Conservation (phyloP, 2,797 vertebrate species). For the Poeciliopsis turneri region DNA sequence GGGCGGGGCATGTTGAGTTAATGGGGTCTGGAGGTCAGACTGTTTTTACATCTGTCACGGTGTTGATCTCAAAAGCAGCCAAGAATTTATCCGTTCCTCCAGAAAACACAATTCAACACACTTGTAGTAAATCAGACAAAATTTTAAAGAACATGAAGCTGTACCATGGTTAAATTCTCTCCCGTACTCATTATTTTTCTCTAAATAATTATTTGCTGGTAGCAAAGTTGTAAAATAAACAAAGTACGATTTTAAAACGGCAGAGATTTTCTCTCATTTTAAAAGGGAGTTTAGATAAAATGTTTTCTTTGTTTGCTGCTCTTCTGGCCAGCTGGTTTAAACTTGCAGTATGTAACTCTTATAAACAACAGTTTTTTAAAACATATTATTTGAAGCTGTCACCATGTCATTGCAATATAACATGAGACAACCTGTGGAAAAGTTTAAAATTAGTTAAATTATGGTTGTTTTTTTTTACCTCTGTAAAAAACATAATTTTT, state of each 20-base stretch:
- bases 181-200: neutral
- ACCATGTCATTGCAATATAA: neutral
- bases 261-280: neutral
- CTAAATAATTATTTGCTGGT: neutral
- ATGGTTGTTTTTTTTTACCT: too few species aligned
- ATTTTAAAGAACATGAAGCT: neutral
- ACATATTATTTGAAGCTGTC: neutral
- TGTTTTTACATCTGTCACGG: constrained; percentile 38
- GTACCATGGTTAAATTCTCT: neutral
- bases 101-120: constrained; percentile 13
- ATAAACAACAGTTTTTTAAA: neutral
- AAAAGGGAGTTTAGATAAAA: neutral
- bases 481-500: too few species aligned
- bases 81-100: constrained; percentile 43
- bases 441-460: neutral
- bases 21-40: constrained; percentile 57
- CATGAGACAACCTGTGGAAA: neutral
- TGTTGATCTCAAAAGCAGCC: constrained; percentile 30
- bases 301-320: neutral
- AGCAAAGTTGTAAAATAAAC: neutral
- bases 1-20: constrained; percentile 38
- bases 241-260: neutral
- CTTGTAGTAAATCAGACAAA: neutral
- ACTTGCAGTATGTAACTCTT: neutral
- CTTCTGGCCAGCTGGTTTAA: neutral